Evolutionary conservation across 1,140 invertebrate species (phyloP), one percentile per base, ranked within the genome.

Genomic region (Sarcophaga peregrina): DNA sequence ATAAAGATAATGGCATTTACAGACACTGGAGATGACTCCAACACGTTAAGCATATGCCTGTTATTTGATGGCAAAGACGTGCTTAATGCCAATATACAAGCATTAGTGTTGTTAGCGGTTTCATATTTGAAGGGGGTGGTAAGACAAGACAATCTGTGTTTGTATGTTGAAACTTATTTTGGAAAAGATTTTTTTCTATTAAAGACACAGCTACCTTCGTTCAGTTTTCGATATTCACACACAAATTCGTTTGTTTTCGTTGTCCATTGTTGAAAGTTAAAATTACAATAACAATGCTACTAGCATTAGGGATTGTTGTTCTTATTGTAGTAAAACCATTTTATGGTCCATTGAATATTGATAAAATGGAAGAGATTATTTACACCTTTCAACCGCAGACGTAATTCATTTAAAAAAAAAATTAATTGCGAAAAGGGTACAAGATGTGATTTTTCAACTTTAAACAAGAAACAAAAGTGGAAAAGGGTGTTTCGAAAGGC

Each of bases 301-400:
- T 10, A 15, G 1, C 47, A 78, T 10, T 15, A 17, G 74, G 11
- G 50, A 47, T 25, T 20, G 75, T 13, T 10, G 75, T 50, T n/a
- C n/a, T n/a, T n/a, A n/a, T n/a, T 20, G 15, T 50, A 74, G 47
- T 58, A 78, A 85, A 72, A 73, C 84, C 81, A 85, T 85, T 85
- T 85, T 85, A 85, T 83, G 82, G 84, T 62, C 84, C 83, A 85
- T 85, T 85, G 84, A 85, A 83, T 85, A 74, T 82, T 82, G 81
- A 82, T 72, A 46, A 15, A 46, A 82, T 73, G 58, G 20, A 72
- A 82, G 48, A 82, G 58, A 72, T 45, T 78, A 80, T 83, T 83
- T 83, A 78, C 83, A 83, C 83, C 83, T 83, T 76, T 83, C 83
- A 83, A n/a, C 13, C 46, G 46, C 83, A 83, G 83, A 82, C 83